Percentiles rank a stretch among this genome's conserved stretches.
Conservation (phyloP, 2,113 vertebrate species). For the Tragulus kanchil region DNA sequence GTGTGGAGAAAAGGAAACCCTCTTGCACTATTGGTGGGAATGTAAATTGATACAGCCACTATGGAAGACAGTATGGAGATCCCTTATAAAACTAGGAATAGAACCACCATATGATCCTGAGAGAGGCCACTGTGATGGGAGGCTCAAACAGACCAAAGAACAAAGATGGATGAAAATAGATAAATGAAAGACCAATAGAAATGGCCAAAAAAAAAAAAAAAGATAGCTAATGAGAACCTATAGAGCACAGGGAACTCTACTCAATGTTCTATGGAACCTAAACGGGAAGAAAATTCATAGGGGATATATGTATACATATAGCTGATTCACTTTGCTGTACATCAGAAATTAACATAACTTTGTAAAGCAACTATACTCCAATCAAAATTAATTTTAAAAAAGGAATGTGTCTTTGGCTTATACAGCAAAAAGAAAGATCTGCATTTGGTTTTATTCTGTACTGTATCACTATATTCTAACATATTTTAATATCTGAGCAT, state of each 20-base stretch:
- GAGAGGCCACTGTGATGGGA: no score
- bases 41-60: no score
- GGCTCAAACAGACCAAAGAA: no score
- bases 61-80: no score
- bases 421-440: not conserved
- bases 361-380: not conserved
- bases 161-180: no score
- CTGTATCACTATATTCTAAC: slow-evolving; percentile 5
- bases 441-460: not conserved
- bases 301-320: not conserved
- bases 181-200: no score
- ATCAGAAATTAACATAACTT: not conserved
- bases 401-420: not conserved
- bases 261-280: not conserved
- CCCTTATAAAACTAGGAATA: no score
- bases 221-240: not conserved
- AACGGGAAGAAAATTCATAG: not conserved
- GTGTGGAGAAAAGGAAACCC: no score
- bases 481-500: slow-evolving; percentile 42
- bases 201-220: not conserved
- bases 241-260: not conserved
- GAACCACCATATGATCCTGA: no score
- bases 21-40: no score
- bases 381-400: not conserved
- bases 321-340: not conserved